A percentile compares a stretch with the other conserved stretches of the same genome.
Conservation (phyloP, 2,888 invertebrate species). For the Lycaena phlaeas region DNA sequence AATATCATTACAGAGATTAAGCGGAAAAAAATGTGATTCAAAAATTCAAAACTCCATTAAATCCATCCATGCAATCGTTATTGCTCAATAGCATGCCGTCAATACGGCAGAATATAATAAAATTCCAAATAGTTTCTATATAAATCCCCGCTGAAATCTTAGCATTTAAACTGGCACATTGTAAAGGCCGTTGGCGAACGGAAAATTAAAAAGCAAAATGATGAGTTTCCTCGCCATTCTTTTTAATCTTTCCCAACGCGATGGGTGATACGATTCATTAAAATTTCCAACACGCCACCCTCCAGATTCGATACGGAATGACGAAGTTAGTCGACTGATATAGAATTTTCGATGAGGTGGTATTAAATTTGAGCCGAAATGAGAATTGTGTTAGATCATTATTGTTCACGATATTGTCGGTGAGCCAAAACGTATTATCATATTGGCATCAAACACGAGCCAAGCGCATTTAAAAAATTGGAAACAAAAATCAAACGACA, state of each 20-base stretch:
- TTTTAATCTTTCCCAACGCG: constrained; percentile 53
- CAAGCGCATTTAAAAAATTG: too few relatives aligned
- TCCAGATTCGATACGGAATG: constrained; percentile 43
- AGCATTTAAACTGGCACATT: constrained; percentile 18
- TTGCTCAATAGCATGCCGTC: too few relatives aligned
- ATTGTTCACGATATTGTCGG: neutral
- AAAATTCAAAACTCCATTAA: too few relatives aligned
- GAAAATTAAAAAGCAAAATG: constrained; percentile 67
- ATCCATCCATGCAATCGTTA: too few relatives aligned
- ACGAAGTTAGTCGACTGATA: constrained; percentile 32
- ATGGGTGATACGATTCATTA: constrained; percentile 51
- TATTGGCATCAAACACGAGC: too few relatives aligned
- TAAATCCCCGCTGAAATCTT: constrained; percentile 38
- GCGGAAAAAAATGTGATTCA: too few relatives aligned
- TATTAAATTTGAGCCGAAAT: constrained; percentile 17
- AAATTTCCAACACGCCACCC: constrained; percentile 45
- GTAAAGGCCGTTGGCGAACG: constrained; percentile 39
- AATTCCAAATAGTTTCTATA: constrained; percentile 23
- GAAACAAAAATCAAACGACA: too few relatives aligned
- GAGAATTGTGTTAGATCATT: constrained; percentile 13
- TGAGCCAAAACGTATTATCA: constrained; percentile 1
- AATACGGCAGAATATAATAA: too few relatives aligned
- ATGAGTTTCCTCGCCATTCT: constrained; percentile 53
- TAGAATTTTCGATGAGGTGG: constrained; percentile 31
- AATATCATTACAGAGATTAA: too few relatives aligned